phyloP scores from a whole-genome alignment of 2,888 invertebrate species.

The Mellilla xanthometata region DNA sequence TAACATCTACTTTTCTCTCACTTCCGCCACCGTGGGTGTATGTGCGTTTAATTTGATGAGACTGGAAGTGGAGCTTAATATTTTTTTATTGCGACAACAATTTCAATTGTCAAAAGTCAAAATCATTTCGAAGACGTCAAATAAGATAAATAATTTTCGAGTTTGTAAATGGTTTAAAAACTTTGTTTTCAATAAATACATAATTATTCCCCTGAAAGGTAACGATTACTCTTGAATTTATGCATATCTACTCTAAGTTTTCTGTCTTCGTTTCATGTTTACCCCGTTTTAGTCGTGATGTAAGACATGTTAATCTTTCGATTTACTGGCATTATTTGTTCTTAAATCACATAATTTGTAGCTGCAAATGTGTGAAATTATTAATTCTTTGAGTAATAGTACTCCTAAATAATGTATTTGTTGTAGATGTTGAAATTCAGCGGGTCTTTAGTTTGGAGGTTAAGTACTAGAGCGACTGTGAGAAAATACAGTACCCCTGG shows the following conservation, averaged over 20 bases:
- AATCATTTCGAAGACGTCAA: conserved; percentile 27
- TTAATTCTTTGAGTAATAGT: neutral
- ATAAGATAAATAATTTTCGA: conserved; percentile 47
- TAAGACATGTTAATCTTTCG: conserved; percentile 54
- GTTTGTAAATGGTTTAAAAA: conserved; percentile 49
- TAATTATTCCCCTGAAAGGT: conserved; percentile 14
- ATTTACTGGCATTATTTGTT: conserved; percentile 14
- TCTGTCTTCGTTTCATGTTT: neutral
- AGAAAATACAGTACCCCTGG: conserved; percentile 84
- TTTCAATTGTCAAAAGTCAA: neutral
- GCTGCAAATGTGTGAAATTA: neutral
- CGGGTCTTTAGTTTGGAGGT: conserved; percentile 76
- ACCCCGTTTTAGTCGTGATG: conserved; percentile 51
- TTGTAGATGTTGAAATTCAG: conserved; percentile 78
- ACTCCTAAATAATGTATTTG: conserved; percentile 23
- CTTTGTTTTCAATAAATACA: conserved; percentile 1
- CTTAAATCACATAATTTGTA: neutral
- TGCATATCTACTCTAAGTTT: neutral
- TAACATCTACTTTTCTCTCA: no score
- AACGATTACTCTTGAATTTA: neutral
- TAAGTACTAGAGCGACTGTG: conserved; percentile 63
- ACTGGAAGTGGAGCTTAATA: no score
- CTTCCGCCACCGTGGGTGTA: no score
- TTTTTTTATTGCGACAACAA: no score
- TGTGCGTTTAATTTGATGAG: no score